A percentile compares a stretch with the other conserved stretches of the same genome.
These are phyloP conservation scores for Girardia tigrina DNA, from an alignment of 2,888 invertebrate species.

Conservation along the genomic window DNA sequence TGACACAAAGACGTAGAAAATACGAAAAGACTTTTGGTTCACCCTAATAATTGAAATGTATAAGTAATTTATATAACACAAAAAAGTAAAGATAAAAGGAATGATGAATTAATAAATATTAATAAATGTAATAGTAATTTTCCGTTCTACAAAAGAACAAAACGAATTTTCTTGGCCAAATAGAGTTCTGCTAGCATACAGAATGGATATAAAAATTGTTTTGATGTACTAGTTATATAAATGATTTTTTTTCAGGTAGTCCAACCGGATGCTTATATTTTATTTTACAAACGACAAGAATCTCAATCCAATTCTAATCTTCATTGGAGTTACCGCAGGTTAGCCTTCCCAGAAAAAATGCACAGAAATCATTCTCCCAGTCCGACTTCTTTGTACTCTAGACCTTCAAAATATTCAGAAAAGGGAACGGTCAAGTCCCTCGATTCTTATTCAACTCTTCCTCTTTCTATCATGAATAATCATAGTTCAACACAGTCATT, in stretches of 20 bases:
- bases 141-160: no score
- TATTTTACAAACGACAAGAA: conserved; percentile 31
- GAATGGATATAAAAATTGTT: no score
- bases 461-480: not conserved
- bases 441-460: not conserved
- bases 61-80: no score
- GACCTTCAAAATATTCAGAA: not conserved
- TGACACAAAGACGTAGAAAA: no score
- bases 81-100: no score
- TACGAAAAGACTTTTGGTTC: no score
- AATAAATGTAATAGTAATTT: no score
- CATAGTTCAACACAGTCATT: conserved; percentile 17
- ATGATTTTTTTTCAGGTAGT: not conserved
- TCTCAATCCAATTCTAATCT: not conserved
- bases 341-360: not conserved
- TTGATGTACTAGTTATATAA: no score
- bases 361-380: not conserved
- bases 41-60: no score
- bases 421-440: not conserved
- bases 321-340: conserved; percentile 1
- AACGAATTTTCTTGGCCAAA: no score
- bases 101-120: no score
- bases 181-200: no score
- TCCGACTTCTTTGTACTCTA: not conserved
- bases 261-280: conserved; percentile 27